These are phyloP conservation scores for Clarias magur DNA, from an alignment of 2,113 vertebrate genomes.

Conservation along the genomic window DNA sequence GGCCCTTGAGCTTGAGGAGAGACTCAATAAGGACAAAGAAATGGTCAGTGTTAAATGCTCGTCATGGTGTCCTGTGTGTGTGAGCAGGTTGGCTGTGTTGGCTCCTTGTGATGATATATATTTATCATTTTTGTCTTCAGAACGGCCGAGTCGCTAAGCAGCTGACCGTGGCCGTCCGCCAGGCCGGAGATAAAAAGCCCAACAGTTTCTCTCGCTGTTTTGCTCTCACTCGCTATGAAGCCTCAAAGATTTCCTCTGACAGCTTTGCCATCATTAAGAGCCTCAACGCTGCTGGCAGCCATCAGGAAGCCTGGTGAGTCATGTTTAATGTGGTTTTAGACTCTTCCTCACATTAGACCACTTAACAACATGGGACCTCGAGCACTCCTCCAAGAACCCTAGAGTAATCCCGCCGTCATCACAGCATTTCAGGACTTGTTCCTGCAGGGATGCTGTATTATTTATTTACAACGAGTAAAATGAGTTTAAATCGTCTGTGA, in stretches of 20 bases:
- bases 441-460: not conserved
- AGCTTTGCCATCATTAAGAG: conserved; percentile 85
- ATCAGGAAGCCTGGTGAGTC: conserved; percentile 86
- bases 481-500: not conserved
- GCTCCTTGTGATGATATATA: no score
- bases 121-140: conserved; percentile 62
- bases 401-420: not conserved
- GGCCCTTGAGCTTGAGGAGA: conserved; percentile 89
- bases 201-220: conserved; percentile 84
- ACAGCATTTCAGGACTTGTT: not conserved
- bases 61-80: not conserved
- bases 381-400: not conserved
- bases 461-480: not conserved
- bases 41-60: conserved; percentile 70
- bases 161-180: conserved; percentile 81
- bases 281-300: conserved; percentile 82
- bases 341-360: not conserved
- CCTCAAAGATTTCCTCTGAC: conserved; percentile 82
- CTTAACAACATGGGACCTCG: not conserved
- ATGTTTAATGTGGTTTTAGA: not conserved
- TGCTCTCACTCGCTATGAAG: conserved; percentile 83
- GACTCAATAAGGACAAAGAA: conserved; percentile 86
- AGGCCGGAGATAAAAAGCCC: conserved; percentile 75
- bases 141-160: conserved; percentile 86
- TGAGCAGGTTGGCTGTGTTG: not conserved